Evolutionary conservation across 2,888 invertebrate genomes (phyloP).

Genomic region (Dione juno): DNA sequence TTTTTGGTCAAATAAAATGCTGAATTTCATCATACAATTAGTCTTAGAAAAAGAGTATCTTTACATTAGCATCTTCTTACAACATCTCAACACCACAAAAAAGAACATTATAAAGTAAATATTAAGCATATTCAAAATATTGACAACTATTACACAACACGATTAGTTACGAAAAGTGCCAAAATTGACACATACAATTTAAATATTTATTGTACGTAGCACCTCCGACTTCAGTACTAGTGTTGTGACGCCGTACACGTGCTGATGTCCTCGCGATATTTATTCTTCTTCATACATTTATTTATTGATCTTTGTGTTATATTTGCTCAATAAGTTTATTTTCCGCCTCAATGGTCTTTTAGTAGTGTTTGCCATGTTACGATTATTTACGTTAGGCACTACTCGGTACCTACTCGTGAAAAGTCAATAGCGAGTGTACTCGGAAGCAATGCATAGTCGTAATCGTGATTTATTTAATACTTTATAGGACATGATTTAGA

Average conservation of each 20-base stretch:
- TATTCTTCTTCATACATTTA: constrained; percentile 16
- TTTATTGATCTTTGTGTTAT: constrained; percentile 6
- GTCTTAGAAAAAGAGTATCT: neutral
- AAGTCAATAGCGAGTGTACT: constrained; percentile 2
- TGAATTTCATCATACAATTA: neutral
- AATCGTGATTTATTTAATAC: constrained; percentile 19
- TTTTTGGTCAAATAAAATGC: neutral
- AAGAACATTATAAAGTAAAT: neutral
- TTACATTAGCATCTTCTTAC: neutral
- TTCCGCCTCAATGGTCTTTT: constrained; percentile 24
- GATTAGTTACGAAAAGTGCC: constrained; percentile 7
- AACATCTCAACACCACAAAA: neutral
- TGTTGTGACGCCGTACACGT: neutral
- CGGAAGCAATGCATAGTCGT: neutral
- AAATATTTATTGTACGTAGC: constrained; percentile 10
- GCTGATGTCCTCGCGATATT: constrained; percentile 14
- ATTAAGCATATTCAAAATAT: neutral
- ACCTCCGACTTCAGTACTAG: neutral
- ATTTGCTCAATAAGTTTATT: constrained; percentile 23
- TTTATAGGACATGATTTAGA: constrained; percentile 10
- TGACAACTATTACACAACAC: neutral
- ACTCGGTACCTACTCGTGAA: neutral
- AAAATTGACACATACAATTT: constrained; percentile 17
- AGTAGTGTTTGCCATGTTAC: constrained; percentile 19
- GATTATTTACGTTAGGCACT: constrained; percentile 18